Base-by-base conservation (phyloP, 2,888 invertebrate species). In the Pandemis cinnamomeana region DNA sequence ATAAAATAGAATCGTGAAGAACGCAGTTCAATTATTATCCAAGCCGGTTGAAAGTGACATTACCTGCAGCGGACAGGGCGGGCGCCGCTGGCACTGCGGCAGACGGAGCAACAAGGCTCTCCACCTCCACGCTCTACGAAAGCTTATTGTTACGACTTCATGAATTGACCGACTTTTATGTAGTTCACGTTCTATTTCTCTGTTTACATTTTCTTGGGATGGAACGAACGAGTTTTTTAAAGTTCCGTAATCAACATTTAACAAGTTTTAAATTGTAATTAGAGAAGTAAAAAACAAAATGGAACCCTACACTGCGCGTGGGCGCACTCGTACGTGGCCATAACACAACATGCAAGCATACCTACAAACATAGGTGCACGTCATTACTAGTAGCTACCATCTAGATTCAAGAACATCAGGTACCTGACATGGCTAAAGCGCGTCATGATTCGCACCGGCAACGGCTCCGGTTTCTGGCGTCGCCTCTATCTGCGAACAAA, bases 401-500 rank as follows among this genome's bases (percentile, higher is more conserved):
- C 15, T 20, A 20, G 6, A 20, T 8, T 20, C 20, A 27, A 58
- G 58, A 58, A 58, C 27, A 58, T 71, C 71, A 75, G 76, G 78
- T 86, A 87, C 87, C 86, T 87, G 83, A 61, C 78, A 74, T 85
- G 84, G 70, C 84, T 80, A 81, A 82, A 86, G 76, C 89, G 86
- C 78, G 90, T 90, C 90, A 91, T 90, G 83, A 86, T 79, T 64
- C 76, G 77, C 73, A 81, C 78, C 83, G 79, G 78, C 81, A 76
- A 64, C 81, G 80, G 74, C 76, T 72, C 74, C 80, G 75, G 67
- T 78, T 71, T 78, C 80, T 74, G 76, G 79, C 77, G 79, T 78
- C 79, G 60, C 78, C 77, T 78, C 83, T 85, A 89, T 87, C 90
- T 90, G 89, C 76, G 88, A 87, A 81, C 79, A 88, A 78, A 87